Percentiles rank a stretch among this genome's conserved stretches.
phyloP scores from a whole-genome alignment of 2,888 invertebrate species.

The Microplitis manilae region DNA sequence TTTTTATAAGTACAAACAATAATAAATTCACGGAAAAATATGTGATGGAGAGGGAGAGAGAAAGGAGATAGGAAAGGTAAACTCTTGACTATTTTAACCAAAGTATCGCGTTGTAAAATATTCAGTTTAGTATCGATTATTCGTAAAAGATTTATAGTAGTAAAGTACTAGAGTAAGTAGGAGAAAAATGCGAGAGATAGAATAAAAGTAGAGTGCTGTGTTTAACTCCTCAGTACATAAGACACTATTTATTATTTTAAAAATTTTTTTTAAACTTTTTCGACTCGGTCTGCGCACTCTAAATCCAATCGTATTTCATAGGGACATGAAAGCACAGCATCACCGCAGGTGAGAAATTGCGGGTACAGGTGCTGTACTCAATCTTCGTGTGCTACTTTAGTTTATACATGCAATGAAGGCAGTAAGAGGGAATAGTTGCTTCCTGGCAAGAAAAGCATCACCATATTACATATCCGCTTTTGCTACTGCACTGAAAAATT shows the following conservation, averaged over 20 bases:
- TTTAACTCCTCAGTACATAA: conserved; percentile 38
- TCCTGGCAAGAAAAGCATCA: neutral
- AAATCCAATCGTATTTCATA: conserved; percentile 44
- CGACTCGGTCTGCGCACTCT: neutral
- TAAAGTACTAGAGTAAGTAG: neutral
- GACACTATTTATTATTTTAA: conserved; percentile 21
- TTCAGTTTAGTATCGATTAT: conserved; percentile 17
- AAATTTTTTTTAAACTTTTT: conserved; percentile 1
- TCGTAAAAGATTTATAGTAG: conserved; percentile 11
- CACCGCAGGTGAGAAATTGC: conserved; percentile 49
- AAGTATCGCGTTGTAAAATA: conserved; percentile 3
- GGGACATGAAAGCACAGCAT: conserved; percentile 22
- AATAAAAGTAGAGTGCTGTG: conserved; percentile 11
- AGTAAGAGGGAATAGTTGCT: conserved; percentile 10
- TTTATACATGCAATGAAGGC: conserved; percentile 13
- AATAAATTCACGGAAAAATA: neutral
- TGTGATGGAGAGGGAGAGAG: neutral
- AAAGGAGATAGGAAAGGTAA: neutral
- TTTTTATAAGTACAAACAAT: neutral
- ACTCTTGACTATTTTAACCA: neutral
- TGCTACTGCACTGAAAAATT: conserved; percentile 29
- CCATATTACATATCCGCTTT: neutral
- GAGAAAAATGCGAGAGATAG: neutral
- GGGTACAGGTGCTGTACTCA: conserved; percentile 46
- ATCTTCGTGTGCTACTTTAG: conserved; percentile 41